Conservation (phyloP, 2,113 vertebrate species). For the Micromys minutus region DNA sequence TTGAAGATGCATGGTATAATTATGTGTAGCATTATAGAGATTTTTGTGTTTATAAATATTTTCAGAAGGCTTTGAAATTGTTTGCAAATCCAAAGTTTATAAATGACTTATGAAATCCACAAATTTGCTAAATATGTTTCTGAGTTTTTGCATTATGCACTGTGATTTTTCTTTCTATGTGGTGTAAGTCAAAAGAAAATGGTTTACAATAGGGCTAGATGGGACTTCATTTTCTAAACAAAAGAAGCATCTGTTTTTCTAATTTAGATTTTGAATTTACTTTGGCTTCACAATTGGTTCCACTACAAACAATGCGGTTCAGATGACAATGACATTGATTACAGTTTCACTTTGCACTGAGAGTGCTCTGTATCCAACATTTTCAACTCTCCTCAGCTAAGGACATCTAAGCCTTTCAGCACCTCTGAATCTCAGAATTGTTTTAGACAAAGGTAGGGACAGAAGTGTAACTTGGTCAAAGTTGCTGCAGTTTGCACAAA, state of each 20-base stretch:
- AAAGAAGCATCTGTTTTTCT: conserved; percentile 83
- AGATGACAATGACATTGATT: conserved; percentile 82
- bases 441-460: conserved; percentile 47
- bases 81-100: conserved; percentile 80
- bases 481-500: conserved; percentile 19
- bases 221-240: conserved; percentile 79
- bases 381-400: conserved; percentile 56
- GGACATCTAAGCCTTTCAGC: conserved; percentile 65
- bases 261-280: conserved; percentile 79
- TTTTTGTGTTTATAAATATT: conserved; percentile 80
- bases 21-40: conserved; percentile 75
- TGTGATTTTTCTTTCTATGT: conserved; percentile 81
- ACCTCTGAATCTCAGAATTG: conserved; percentile 54
- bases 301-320: conserved; percentile 78
- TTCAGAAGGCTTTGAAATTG: conserved; percentile 79
- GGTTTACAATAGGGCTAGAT: conserved; percentile 78
- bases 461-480: conserved; percentile 37
- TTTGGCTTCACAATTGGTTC: conserved; percentile 79
- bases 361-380: conserved; percentile 41
- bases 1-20: conserved; percentile 74
- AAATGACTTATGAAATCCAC: conserved; percentile 80
- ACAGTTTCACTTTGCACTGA: conserved; percentile 68
- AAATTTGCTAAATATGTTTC: conserved; percentile 80
- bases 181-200: conserved; percentile 74
- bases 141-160: conserved; percentile 70